phyloP scores from a whole-genome alignment of 1,140 invertebrate genomes.

The Nephotettix cincticeps region DNA sequence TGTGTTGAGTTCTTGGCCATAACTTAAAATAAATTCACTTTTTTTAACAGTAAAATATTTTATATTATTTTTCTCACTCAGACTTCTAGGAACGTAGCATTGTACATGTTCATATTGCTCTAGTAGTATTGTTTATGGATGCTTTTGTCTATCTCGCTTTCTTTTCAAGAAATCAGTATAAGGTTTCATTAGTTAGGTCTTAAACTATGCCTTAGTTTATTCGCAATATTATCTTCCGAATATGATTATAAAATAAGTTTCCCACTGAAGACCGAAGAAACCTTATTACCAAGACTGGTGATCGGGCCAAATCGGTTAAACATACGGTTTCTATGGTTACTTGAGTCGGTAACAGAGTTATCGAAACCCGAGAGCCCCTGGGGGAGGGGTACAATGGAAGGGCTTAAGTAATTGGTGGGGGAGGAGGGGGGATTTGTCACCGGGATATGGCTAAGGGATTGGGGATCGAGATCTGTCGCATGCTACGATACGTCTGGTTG shows the following conservation, averaged over 20 bases:
- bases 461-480: too few species aligned
- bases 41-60: too few species aligned
- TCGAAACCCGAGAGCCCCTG: background rate
- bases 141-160: background rate
- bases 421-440: background rate
- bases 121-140: background rate
- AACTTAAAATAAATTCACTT: too few species aligned
- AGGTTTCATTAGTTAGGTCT: background rate
- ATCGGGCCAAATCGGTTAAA: background rate
- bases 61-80: too few species aligned
- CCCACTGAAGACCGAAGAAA: background rate
- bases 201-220: background rate
- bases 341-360: slow-evolving; percentile 6
- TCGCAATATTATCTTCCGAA: background rate
- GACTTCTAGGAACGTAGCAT: too few species aligned
- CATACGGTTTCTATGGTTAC: slow-evolving; percentile 12
- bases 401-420: slow-evolving; percentile 6
- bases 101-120: too few species aligned
- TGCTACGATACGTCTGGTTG: too few species aligned
- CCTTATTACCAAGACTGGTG: background rate
- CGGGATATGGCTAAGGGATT: too few species aligned
- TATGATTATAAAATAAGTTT: background rate
- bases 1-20: too few species aligned
- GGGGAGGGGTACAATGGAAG: slow-evolving; percentile 1
- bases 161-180: background rate